Evolutionary conservation across 2,888 invertebrate species (phyloP).

Genomic region (Dasypogon diadema): DNA sequence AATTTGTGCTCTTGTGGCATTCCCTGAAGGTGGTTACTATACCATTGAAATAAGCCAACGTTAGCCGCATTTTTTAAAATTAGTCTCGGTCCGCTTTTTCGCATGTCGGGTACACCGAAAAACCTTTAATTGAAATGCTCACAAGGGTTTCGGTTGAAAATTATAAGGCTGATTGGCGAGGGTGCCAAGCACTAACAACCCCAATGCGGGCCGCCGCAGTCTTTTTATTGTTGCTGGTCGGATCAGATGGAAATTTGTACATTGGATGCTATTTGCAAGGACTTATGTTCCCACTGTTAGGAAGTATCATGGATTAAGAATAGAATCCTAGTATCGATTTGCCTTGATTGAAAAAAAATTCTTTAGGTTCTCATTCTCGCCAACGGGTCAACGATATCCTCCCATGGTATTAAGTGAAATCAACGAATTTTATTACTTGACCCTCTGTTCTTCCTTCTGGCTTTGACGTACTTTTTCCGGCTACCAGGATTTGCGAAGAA

Average conservation of each 20-base stretch:
- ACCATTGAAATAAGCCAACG: slow-evolving; percentile 32
- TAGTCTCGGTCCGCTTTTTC: slow-evolving; percentile 41
- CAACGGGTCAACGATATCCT: slow-evolving; percentile 36
- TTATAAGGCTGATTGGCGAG: slow-evolving; percentile 47
- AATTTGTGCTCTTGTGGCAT: slow-evolving; percentile 47
- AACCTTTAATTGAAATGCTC: slow-evolving; percentile 50
- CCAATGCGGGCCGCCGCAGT: slow-evolving; percentile 49
- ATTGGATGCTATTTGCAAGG: neutral
- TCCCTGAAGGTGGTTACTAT: slow-evolving; percentile 19
- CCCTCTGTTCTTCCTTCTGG: neutral
- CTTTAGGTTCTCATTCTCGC: slow-evolving; percentile 13
- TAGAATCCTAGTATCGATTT: slow-evolving; percentile 37
- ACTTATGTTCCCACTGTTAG: neutral
- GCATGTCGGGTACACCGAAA: slow-evolving; percentile 17
- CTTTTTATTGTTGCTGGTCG: slow-evolving; percentile 41
- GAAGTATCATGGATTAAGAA: slow-evolving; percentile 43
- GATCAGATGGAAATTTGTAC: slow-evolving; percentile 47
- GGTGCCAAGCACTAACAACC: slow-evolving; percentile 51
- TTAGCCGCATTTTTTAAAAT: slow-evolving; percentile 39
- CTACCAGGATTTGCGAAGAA: slow-evolving; percentile 43
- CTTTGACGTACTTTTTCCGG: neutral
- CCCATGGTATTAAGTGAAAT: slow-evolving; percentile 21
- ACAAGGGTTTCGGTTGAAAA: slow-evolving; percentile 38
- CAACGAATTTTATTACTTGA: slow-evolving; percentile 42
- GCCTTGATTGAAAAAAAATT: slow-evolving; percentile 36